Evolutionary conservation across 2,888 invertebrate genomes (phyloP), one percentile per base, ranked within the genome.

Genomic region (Lasioglossum morio): DNA sequence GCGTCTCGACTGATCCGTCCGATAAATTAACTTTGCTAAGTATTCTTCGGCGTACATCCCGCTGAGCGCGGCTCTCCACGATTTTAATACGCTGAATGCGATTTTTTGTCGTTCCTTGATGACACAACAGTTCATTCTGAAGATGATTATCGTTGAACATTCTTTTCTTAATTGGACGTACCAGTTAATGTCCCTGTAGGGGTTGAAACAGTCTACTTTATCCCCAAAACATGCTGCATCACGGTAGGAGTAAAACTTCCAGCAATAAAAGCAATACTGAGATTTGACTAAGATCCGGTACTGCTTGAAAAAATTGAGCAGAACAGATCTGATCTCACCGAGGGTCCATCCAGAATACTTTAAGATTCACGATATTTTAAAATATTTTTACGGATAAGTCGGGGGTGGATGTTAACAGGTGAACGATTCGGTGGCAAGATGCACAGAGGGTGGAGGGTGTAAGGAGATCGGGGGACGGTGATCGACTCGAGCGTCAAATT

Each of bases 401-500:
- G 60, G 27, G 27, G 60, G 16, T 7, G 60, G 14, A 16, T 30
- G 30, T 40, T 37, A 37, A 40, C 69, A 69, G 69, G 34, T 69
- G 37, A 69, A 69, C 66, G 37, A 10, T 69, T 69, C 37, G 10
- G 23, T 23, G 19, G 19, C 23, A 69, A 23, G 12, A 10, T 37
- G 23, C 23, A 4, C 12, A 12, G 12, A 10, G 10, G 34, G 40
- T 4, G 12, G 69, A n/a, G 53, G 53, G 53, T 53, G 3, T 8
- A 34, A 37, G 12, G 19, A 69, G 69, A 69, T 69, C 37, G 69
- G 10, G 12, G 53, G 23, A 37, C 37, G 27, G 34, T 84, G 75
- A 79, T 79, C 77, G 84, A 87, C 77, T 81, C 76, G 80, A 77
- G 43, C 84, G 76, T 81, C 87, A 80, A 87, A 84, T 84, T 84